Percentiles rank a stretch among this genome's conserved stretches.
These are phyloP conservation scores for Cladorhizidae sp. DNA, from an alignment of 37 sponge, comb jelly and placozoan genomes.

Conservation along the genomic window DNA sequence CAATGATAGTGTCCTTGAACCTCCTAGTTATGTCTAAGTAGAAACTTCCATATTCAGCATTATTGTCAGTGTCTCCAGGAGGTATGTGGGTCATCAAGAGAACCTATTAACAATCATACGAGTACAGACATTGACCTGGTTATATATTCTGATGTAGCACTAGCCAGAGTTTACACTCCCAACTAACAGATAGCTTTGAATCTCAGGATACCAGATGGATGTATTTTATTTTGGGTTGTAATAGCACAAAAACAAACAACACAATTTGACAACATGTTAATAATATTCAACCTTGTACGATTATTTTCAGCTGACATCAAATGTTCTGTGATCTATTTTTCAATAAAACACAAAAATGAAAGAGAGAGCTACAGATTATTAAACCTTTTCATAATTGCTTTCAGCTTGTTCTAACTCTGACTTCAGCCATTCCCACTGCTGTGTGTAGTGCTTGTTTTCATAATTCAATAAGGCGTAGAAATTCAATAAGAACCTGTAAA, in stretches of 20 bases:
- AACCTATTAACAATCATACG: conserved; percentile 37
- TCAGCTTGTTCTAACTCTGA: conserved; percentile 38
- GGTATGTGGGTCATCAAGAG: conserved; percentile 75
- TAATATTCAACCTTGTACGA: too few relatives aligned
- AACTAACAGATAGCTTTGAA: too few relatives aligned
- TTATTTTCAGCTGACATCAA: too few relatives aligned
- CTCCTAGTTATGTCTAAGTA: conserved; percentile 49
- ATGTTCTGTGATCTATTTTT: too few relatives aligned
- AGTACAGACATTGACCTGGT: too few relatives aligned
- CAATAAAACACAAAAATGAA: too few relatives aligned
- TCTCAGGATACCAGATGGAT: too few relatives aligned
- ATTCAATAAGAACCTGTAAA: conserved; percentile 51
- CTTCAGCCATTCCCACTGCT: conserved; percentile 60
- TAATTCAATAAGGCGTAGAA: conserved; percentile 73
- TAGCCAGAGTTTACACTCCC: too few relatives aligned
- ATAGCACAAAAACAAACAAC: too few relatives aligned
- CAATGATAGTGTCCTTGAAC: conserved; percentile 69
- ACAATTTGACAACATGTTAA: too few relatives aligned
- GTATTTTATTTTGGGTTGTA: too few relatives aligned
- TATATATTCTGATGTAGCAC: too few relatives aligned
- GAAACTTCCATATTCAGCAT: conserved; percentile 52
- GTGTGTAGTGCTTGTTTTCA: conserved; percentile 20
- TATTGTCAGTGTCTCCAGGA: conserved; percentile 52
- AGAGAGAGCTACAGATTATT: background rate
- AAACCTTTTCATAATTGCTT: conserved; percentile 61